A percentile compares a stretch with the other conserved stretches of the same genome.
phyloP scores from a whole-genome alignment of 2,888 invertebrate species.

The Coelinius sp. region DNA sequence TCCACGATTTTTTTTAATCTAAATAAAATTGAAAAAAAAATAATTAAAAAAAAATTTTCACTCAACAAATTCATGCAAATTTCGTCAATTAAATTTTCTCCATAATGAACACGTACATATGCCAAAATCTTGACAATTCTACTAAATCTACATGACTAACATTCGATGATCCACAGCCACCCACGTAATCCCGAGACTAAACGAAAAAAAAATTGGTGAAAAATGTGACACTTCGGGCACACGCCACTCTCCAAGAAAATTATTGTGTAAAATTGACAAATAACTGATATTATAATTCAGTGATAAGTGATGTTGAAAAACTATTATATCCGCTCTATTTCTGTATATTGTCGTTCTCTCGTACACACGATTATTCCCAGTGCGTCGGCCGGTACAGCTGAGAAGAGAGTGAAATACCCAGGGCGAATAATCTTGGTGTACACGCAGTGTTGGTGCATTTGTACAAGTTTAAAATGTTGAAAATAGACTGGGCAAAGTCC shows the following conservation, averaged over 20 bases:
- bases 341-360: conserved; percentile 59
- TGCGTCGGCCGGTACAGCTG: conserved; percentile 19
- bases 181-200: conserved; percentile 14
- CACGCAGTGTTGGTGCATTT: conserved; percentile 45
- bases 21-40: too few species aligned
- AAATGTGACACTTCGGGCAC: conserved; percentile 34
- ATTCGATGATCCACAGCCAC: conserved; percentile 33
- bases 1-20: too few species aligned
- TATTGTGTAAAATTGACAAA: neutral
- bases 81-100: neutral
- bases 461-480: conserved; percentile 54
- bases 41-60: neutral
- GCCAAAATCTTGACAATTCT: conserved; percentile 3
- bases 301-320: conserved; percentile 27
- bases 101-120: too few species aligned
- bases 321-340: conserved; percentile 54
- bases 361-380: conserved; percentile 46
- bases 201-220: conserved; percentile 13
- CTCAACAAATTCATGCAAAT: neutral
- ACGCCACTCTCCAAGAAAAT: neutral
- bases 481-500: conserved; percentile 64
- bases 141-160: conserved; percentile 7
- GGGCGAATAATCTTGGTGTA: conserved; percentile 8
- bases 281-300: neutral
- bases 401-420: neutral